Base-by-base conservation (phyloP, 2,888 invertebrate genomes). In the Cylloceria caligata region DNA sequence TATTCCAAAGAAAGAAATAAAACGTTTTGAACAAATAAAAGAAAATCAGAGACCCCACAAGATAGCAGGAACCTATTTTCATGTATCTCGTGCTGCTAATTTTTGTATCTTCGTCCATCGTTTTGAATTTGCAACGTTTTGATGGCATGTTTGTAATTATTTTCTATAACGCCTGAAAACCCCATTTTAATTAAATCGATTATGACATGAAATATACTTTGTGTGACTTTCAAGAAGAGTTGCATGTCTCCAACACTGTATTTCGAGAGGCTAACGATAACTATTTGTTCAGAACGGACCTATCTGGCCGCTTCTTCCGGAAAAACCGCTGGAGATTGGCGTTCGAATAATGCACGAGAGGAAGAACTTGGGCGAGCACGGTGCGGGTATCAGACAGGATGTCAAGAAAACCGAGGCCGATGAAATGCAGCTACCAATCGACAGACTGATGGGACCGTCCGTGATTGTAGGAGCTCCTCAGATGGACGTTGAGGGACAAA, bases 281-380 rank as follows among this genome's bases (percentile, higher is more conserved):
- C 27, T 71, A 79, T 75, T 83, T 76, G 5, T 81, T 68, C 77
- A 91, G 90, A 82, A 90, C 87, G 93, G 87, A 24, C 94, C 95
- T 0, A 93, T 96, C 42, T 94, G 94, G 87, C 96, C 96, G 0
- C 89, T 97, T 34, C 85, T 96, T 80, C 94, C 96, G 0, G 89
- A 78, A 55, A 68, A 86, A 45, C 69, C 87, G 27, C 85, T 85
- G 9, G 81, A 86, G 71, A 82, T 88, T 34, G 91, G 88, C n/a
- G 30, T 86, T 3, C 83, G 80, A 75, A 84, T 90, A 55, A 67
- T 90, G 27, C 77, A 83, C 6, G 69, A 85, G n/a, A 64, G 79
- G 57, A 84, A 79, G n/a, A 81, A 60, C 64, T 60, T 73, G 2
- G 84, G 78, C 7, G 71, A 73, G 39, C 36, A 81, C 30, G 83